phyloP scores from a whole-genome alignment of 1,140 invertebrate species.

The Drosophila carrolli region DNA sequence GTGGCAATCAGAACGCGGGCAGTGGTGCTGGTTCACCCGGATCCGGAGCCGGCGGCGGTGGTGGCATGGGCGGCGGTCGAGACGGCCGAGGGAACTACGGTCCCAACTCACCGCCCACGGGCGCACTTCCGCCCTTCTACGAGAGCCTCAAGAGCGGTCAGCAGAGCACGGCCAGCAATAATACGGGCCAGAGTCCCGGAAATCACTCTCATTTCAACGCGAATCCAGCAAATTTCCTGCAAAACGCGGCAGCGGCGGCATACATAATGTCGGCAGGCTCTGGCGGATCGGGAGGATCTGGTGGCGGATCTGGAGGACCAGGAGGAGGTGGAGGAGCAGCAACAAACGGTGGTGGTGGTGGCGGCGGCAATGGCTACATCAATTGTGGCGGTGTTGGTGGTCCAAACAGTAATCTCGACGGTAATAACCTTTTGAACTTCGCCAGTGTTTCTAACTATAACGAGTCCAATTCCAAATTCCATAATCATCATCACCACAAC shows the following conservation, averaged over 20 bases:
- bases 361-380: slow-evolving; percentile 35
- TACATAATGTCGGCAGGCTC: slow-evolving; percentile 75
- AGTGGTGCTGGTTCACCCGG: slow-evolving; percentile 85
- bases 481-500: slow-evolving; percentile 84
- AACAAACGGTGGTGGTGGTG: slow-evolving; percentile 8
- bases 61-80: slow-evolving; percentile 89
- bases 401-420: slow-evolving; percentile 44
- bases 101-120: slow-evolving; percentile 92
- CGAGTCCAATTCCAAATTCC: slow-evolving; percentile 82
- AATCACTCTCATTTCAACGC: slow-evolving; percentile 84
- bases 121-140: slow-evolving; percentile 93
- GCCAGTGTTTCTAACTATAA: slow-evolving; percentile 75
- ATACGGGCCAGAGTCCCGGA: slow-evolving; percentile 64
- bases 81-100: slow-evolving; percentile 92
- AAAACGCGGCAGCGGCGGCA: slow-evolving; percentile 79
- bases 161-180: slow-evolving; percentile 68
- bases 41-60: slow-evolving; percentile 87
- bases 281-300: slow-evolving; percentile 13
- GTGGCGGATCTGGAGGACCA: slow-evolving; percentile 5
- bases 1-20: slow-evolving; percentile 85
- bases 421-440: slow-evolving; percentile 80
- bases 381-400: slow-evolving; percentile 37
- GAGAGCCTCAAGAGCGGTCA: slow-evolving; percentile 92
- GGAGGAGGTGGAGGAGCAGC: slow-evolving; percentile 26
- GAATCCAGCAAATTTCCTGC: slow-evolving; percentile 89